A percentile compares a stretch with the other conserved stretches of the same genome.
Conservation (phyloP, 2,113 vertebrate species). For the Crypturellus undulatus region DNA sequence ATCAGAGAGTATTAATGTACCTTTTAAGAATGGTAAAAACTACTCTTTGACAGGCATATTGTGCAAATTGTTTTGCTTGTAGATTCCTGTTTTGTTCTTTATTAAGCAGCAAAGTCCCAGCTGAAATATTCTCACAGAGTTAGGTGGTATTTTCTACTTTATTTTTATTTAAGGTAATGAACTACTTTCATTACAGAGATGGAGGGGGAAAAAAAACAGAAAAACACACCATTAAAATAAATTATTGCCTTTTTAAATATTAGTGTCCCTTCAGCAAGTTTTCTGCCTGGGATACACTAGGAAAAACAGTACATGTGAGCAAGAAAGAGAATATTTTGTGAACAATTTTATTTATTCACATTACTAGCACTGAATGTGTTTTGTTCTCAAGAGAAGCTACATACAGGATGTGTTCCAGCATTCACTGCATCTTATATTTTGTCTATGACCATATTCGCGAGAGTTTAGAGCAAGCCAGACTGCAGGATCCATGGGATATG, state of each 20-base stretch:
- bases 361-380: neutral
- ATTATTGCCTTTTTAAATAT: neutral
- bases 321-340: neutral
- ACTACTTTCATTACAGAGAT: neutral
- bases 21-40: neutral
- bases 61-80: neutral
- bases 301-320: neutral
- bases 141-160: neutral
- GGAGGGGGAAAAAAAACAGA: neutral
- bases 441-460: neutral
- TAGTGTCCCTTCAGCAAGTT: neutral
- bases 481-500: neutral
- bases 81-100: neutral
- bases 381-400: neutral
- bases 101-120: neutral
- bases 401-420: neutral
- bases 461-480: neutral
- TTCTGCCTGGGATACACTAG: neutral
- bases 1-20: neutral
- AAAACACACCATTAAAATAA: neutral
- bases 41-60: neutral
- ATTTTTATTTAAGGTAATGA: neutral
- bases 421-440: neutral
- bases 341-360: neutral
- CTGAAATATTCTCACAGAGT: neutral